Evolutionary conservation across 30 jellyfish, hydroid and myxozoan species (phyloP).

Genomic region (Chrysaora quinquecirrha): DNA sequence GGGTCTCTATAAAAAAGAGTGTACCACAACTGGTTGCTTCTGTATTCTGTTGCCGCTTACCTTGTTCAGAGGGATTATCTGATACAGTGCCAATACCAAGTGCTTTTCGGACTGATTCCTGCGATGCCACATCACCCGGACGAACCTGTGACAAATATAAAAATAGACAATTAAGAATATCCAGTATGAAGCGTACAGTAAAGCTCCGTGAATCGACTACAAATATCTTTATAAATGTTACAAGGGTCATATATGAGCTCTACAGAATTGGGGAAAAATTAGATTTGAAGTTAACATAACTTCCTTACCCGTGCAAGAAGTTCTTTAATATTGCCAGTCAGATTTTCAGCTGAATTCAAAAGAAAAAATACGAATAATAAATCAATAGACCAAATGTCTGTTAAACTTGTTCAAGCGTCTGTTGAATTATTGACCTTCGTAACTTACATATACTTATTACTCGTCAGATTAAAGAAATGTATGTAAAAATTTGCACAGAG

Average conservation of each 20-base stretch:
- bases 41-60: too few species aligned
- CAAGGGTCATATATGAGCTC: not conserved
- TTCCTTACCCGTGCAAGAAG: constrained; percentile 45
- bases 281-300: too few species aligned
- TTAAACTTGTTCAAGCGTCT: too few species aligned
- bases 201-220: too few species aligned
- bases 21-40: too few species aligned
- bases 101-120: constrained; percentile 65
- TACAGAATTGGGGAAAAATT: not conserved
- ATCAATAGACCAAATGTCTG: too few species aligned
- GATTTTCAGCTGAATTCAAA: constrained; percentile 33
- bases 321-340: constrained; percentile 63
- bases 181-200: too few species aligned
- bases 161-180: not conserved
- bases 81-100: constrained; percentile 58
- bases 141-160: constrained; percentile 38
- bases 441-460: too few species aligned
- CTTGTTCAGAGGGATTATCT: constrained; percentile 3
- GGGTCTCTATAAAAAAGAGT: too few species aligned
- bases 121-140: constrained; percentile 70
- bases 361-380: not conserved
- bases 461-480: too few species aligned
- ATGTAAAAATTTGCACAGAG: too few species aligned
- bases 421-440: too few species aligned
- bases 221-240: not conserved